Base-by-base conservation (phyloP, 2,888 invertebrate genomes). In the Chromoteleia sp. region DNA sequence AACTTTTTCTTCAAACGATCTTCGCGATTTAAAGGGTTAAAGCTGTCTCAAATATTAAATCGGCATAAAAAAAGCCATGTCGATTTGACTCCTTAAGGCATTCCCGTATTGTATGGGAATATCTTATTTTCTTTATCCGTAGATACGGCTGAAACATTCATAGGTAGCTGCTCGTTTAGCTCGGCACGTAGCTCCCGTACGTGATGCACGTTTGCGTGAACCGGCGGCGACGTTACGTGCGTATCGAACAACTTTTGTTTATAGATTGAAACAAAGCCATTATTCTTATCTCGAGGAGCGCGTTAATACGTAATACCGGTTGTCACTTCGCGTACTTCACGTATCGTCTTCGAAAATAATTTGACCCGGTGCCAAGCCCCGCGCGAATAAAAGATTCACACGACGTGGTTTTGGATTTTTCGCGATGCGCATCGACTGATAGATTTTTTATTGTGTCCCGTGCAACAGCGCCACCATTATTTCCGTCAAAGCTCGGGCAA, bases 81-180 rank as follows among this genome's bases (percentile, higher is more conserved):
- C 58, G 48, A 73, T 74, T 68, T 41, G 25, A 54, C 45, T 74
- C 33, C 67, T 81, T 83, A 79, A 83, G 65, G 67, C 68, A 85
- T 83, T 83, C 83, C 81, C 83, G 84, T 82, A 83, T 82, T 68
- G 67, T 81, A 85, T 83, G 70, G 73, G 59, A 65, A 56, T 79
- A 33, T 67, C 59, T 36, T 54, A 41, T 78, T 83, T 80, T 74
- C 59, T 77, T 76, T 43, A 74, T 80, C 77, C 54, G 14, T n/a
- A 45, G 63, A 79, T 65, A 30, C 61, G 50, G 78, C 76, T 86
- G 81, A 86, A 88, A 86, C 86, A 86, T 86, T 87, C 83, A 86
- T 85, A 84, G 85, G 79, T 78, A 83, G 83, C 68, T 76, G 70
- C 84, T 85, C 84, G 84, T 83, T 85, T 84, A 83, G 80, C 82